phyloP scores from a whole-genome alignment of 1,140 invertebrate genomes.

The Marisa cornuarietis region DNA sequence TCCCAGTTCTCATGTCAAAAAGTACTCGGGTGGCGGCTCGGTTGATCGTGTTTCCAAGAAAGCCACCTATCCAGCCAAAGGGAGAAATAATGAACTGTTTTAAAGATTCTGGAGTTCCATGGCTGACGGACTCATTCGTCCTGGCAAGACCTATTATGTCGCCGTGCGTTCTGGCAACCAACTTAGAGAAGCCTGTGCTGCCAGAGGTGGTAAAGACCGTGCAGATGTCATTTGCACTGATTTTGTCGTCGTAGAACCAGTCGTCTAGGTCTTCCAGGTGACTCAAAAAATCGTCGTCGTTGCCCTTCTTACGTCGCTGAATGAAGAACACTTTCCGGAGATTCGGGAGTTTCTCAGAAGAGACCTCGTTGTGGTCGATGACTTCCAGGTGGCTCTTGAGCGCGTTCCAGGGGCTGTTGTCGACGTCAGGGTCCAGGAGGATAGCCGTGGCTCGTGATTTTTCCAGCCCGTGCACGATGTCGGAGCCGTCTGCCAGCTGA shows the following conservation, averaged over 20 bases:
- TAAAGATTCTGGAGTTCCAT: not conserved
- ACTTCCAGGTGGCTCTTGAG: not conserved
- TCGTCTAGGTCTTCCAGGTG: not conserved
- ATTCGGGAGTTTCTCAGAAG: not conserved
- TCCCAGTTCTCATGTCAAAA: slow-evolving; percentile 6
- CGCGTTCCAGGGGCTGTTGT: slow-evolving; percentile 9
- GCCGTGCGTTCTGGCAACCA: slow-evolving; percentile 8
- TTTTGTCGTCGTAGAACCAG: not conserved
- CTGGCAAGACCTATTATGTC: too few relatives aligned
- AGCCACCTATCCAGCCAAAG: slow-evolving; percentile 2
- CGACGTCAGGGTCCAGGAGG: slow-evolving; percentile 10
- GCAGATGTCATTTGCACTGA: not conserved
- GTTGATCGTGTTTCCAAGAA: not conserved
- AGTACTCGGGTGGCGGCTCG: not conserved
- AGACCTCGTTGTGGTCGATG: not conserved
- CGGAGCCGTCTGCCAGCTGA: slow-evolving; percentile 14
- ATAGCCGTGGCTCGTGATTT: not conserved
- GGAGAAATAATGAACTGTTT: not conserved
- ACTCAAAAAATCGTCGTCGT: not conserved
- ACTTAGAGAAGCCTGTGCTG: slow-evolving; percentile 13
- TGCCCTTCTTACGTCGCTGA: not conserved
- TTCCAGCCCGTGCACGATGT: not conserved
- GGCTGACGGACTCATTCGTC: not conserved
- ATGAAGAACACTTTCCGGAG: not conserved
- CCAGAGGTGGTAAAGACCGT: slow-evolving; percentile 19